Evolutionary conservation across 1,140 invertebrate genomes (phyloP).

Genomic region (Microplitis mediator): DNA sequence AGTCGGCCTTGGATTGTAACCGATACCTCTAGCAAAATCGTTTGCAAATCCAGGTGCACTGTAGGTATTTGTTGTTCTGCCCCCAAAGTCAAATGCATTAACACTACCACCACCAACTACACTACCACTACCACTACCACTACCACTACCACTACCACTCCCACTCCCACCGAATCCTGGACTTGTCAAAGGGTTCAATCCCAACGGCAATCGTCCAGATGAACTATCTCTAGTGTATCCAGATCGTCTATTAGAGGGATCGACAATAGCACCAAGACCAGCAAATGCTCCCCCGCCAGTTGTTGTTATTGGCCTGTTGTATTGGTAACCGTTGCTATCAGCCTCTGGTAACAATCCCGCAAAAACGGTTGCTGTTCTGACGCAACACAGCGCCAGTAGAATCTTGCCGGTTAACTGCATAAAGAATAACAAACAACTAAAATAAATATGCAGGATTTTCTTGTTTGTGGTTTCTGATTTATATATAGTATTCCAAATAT

Average conservation of each 20-base stretch:
- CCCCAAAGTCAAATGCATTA: slow-evolving; percentile 31
- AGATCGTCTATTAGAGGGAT: neutral
- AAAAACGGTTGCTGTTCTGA: slow-evolving; percentile 37
- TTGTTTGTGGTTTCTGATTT: neutral
- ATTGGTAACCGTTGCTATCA: slow-evolving; percentile 48
- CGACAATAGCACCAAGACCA: neutral
- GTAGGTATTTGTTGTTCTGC: slow-evolving; percentile 40
- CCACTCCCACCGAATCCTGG: no score
- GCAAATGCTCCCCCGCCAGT: slow-evolving; percentile 6
- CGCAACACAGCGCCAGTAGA: slow-evolving; percentile 43
- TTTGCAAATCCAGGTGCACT: slow-evolving; percentile 40
- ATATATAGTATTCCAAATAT: neutral
- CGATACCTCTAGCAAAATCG: slow-evolving; percentile 9
- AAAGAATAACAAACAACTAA: neutral
- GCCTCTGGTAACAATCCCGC: slow-evolving; percentile 48
- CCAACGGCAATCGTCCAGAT: slow-evolving; percentile 23
- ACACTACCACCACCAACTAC: neutral
- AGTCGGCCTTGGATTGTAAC: slow-evolving; percentile 30
- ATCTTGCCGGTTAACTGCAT: slow-evolving; percentile 45
- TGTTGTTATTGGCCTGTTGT: slow-evolving; percentile 42
- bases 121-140: slow-evolving; percentile 7
- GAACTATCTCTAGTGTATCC: slow-evolving; percentile 3
- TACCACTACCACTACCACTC: no score
- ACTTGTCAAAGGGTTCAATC: neutral
- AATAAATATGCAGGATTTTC: no score